Evolutionary conservation across 30 jellyfish, hydroid and myxozoan species (phyloP).

Genomic region (Aurelia sp.): DNA sequence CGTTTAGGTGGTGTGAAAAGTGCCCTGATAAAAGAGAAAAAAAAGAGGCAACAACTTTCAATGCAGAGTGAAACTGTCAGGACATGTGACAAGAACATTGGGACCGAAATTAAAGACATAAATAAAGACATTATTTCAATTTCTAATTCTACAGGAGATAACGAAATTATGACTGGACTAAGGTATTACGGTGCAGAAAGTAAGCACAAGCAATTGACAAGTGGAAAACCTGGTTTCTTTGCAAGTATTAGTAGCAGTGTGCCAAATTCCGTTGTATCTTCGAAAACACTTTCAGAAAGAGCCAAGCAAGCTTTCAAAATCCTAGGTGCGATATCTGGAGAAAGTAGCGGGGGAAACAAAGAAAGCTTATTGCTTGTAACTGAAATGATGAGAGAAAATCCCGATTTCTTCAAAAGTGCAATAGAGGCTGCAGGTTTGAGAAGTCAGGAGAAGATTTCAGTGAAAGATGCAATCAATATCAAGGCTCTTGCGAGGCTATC

Average conservation of each 20-base stretch:
- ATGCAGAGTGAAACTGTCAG: not conserved
- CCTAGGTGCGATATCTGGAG: too few species aligned
- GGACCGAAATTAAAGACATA: not conserved
- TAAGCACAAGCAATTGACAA: not conserved
- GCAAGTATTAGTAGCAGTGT: not conserved
- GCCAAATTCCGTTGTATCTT: not conserved
- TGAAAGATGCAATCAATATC: too few species aligned
- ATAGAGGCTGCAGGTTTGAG: too few species aligned
- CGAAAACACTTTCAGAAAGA: not conserved
- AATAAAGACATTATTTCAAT: not conserved
- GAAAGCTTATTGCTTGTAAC: not conserved
- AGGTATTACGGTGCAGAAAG: constrained; percentile 4
- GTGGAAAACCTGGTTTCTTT: not conserved
- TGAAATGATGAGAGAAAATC: not conserved
- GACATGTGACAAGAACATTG: not conserved
- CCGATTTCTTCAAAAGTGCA: too few species aligned
- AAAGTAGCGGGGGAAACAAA: not conserved
- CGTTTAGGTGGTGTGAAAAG: not conserved
- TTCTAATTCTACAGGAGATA: not conserved
- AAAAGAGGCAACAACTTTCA: not conserved
- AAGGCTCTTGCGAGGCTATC: too few species aligned
- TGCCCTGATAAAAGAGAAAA: not conserved
- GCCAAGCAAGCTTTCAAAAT: not conserved
- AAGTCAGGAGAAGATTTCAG: too few species aligned
- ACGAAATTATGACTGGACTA: not conserved